Conservation (phyloP, 2,888 invertebrate species). For the Saturnia pavonia region DNA sequence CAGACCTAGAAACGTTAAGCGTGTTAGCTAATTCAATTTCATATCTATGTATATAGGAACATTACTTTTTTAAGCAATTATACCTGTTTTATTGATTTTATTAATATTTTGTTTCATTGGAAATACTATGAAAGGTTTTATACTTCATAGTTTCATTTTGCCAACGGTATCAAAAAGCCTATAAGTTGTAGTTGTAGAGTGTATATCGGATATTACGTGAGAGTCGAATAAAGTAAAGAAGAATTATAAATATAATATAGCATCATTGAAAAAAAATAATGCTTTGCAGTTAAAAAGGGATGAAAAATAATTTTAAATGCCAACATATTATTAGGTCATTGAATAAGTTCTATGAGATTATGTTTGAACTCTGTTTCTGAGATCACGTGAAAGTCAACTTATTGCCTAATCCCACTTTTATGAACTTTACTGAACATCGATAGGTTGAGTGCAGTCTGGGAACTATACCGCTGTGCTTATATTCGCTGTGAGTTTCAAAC, state of each 20-base stretch:
- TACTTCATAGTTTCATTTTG: background rate
- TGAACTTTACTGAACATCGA: conserved; percentile 2
- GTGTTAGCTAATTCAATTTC: conserved; percentile 66
- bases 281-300: no score
- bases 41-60: conserved; percentile 55
- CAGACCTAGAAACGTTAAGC: conserved; percentile 62
- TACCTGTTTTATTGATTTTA: background rate
- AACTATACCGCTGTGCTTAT: conserved; percentile 7
- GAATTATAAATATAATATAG: no score
- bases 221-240: no score
- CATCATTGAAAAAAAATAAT: no score
- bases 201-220: background rate
- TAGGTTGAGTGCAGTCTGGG: conserved; percentile 6
- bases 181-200: background rate
- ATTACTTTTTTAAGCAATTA: background rate
- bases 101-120: background rate
- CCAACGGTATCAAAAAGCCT: background rate
- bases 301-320: no score
- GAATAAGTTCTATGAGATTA: background rate
- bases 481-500: conserved; percentile 44
- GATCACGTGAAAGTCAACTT: conserved; percentile 40
- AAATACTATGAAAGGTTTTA: background rate
- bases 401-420: conserved; percentile 22
- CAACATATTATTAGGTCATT: background rate
- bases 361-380: conserved; percentile 6